Evolutionary conservation across 2,888 invertebrate species (phyloP).

Genomic region (Coelinius sp.): DNA sequence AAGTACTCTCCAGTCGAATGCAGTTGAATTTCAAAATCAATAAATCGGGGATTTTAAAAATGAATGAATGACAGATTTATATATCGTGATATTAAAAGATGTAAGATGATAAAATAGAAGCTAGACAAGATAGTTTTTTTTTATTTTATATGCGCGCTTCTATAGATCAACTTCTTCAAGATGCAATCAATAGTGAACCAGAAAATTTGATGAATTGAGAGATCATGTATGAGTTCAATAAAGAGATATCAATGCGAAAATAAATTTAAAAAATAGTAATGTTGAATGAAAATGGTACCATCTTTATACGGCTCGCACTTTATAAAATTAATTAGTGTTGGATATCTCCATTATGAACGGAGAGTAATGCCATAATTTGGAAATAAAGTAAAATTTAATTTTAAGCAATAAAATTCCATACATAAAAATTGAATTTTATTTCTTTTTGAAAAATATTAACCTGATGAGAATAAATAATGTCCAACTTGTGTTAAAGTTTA

Average conservation of each 20-base stretch:
- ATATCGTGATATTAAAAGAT: conserved; percentile 24
- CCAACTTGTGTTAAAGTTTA: too few relatives aligned
- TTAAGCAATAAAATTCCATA: too few relatives aligned
- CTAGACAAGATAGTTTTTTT: conserved; percentile 29
- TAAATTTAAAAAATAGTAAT: not conserved
- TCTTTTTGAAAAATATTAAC: too few relatives aligned
- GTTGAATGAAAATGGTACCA: not conserved
- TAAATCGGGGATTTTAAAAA: not conserved
- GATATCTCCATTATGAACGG: too few relatives aligned
- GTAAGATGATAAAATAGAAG: conserved; percentile 12
- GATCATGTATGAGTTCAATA: not conserved
- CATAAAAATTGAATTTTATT: too few relatives aligned
- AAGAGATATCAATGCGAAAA: not conserved
- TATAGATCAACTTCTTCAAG: conserved; percentile 1
- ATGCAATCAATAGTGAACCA: not conserved
- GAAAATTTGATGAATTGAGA: not conserved
- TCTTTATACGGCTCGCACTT: conserved; percentile 24
- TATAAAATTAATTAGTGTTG: too few relatives aligned
- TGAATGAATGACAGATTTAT: conserved; percentile 3
- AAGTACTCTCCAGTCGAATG: not conserved
- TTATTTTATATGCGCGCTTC: conserved; percentile 39
- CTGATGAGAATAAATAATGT: too few relatives aligned
- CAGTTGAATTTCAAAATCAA: not conserved
- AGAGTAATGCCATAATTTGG: too few relatives aligned
- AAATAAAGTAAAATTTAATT: too few relatives aligned